Evolutionary conservation across 2,888 invertebrate species (phyloP), one percentile per base, ranked within the genome.

Genomic region (Subacronicta megacephala): DNA sequence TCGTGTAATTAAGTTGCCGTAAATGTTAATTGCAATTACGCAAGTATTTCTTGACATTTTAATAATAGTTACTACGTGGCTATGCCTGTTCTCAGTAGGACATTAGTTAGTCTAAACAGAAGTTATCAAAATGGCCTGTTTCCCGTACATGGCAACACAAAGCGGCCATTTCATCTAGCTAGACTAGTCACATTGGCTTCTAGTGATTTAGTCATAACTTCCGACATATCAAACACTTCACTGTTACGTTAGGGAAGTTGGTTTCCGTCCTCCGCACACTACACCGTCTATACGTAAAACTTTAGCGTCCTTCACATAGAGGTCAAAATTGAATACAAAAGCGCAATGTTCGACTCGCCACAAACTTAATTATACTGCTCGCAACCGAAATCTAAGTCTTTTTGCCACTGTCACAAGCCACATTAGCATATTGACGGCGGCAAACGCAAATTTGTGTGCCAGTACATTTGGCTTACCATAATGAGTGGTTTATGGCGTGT

Each of bases 171-270:
- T 74, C 66, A 78, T 78, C 74, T 80, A 72, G 51, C 54, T 60
- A 65, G 69, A 65, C 74, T 47, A 40, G 47, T 60, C 74, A 69
- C 62, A 72, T 54, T 63, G 37, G 55, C 53, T 70, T 76, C 72
- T 69, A 73, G 60, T 61, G 69, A 75, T 71, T 82, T 82, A 80
- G 79, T 84, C 84, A 75, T 66, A 81, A 78, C 84, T 84, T 84
- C 84, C 84, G 79, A 82, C 76, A 78, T 82, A 84, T 83, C 79
- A 81, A 78, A 72, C 78, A 75, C 81, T 83, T 75, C 57, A 63
- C 81, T 81, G 79, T 82, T 84, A 81, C 75, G 78, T 80, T 77
- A 79, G 79, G 84, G 84, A 84, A 82, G 84, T 83, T 69, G 58
- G 77, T 69, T 84, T 84, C 84, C 84, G 83, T 80, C 77, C 73